Conservation (phyloP, 2,797 vertebrate species). For the Sebastes trivittatus region DNA sequence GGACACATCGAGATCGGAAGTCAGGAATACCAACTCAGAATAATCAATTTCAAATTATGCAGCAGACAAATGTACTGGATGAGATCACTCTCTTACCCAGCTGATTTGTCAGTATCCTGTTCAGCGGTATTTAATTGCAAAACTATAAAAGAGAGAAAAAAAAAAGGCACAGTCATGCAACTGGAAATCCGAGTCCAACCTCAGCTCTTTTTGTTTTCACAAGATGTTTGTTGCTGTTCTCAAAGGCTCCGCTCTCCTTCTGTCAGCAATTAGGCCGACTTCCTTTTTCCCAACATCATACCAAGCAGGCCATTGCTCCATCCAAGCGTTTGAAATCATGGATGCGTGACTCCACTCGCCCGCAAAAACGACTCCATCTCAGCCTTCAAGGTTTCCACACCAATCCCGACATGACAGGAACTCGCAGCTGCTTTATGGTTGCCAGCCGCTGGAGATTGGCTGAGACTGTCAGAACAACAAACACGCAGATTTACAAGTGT, state of each 20-base stretch:
- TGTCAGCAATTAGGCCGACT: constrained; percentile 64
- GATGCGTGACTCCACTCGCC: constrained; percentile 71
- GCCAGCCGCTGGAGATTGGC: constrained; percentile 46
- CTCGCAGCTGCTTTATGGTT: constrained; percentile 73
- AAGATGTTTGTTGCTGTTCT: constrained; percentile 50
- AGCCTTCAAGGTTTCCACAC: constrained; percentile 71
- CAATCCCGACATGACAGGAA: constrained; percentile 69
- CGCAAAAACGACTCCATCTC: constrained; percentile 62
- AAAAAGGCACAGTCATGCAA: not conserved
- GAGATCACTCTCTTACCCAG: constrained; percentile 6
- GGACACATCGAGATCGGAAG: too few species aligned
- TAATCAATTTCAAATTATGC: too few species aligned
- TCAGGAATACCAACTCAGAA: too few species aligned
- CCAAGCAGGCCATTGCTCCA: constrained; percentile 55
- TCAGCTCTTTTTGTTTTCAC: constrained; percentile 38
- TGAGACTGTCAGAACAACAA: constrained; percentile 39
- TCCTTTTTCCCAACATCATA: constrained; percentile 39
- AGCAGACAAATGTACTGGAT: not conserved
- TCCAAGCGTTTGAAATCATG: constrained; percentile 67
- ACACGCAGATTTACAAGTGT: constrained; percentile 7
- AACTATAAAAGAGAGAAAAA: constrained; percentile 4
- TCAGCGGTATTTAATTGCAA: constrained; percentile 11
- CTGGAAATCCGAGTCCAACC: not conserved
- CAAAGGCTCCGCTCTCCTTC: constrained; percentile 46
- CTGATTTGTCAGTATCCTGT: constrained; percentile 23